Evolutionary conservation across 2,797 vertebrate genomes (phyloP).

Genomic region (Crenichthys baileyi): DNA sequence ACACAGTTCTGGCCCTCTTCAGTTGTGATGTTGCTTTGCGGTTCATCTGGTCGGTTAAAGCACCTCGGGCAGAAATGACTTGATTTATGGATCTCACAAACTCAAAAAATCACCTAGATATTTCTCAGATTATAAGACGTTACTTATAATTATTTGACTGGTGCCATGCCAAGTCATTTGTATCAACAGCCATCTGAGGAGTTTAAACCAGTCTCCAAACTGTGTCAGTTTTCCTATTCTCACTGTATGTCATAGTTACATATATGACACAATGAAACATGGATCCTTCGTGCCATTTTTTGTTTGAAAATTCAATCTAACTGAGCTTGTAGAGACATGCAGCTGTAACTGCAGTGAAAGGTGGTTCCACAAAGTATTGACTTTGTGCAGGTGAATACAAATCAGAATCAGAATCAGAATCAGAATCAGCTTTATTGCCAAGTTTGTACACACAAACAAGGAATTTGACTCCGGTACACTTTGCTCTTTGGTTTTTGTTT

Average conservation of each 20-base stretch:
- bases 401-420: too few relatives aligned
- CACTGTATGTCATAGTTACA: neutral
- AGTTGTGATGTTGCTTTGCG: slow-evolving; percentile 19
- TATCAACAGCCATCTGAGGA: neutral
- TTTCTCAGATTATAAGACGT: neutral
- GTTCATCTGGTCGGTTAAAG: slow-evolving; percentile 33
- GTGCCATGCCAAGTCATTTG: neutral
- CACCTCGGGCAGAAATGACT: slow-evolving; percentile 15
- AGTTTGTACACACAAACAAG: too few relatives aligned
- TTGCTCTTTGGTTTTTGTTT: too few relatives aligned
- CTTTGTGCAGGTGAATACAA: too few relatives aligned
- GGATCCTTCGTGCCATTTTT: neutral
- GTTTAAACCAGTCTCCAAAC: neutral
- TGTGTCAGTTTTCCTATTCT: neutral
- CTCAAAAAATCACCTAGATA: neutral
- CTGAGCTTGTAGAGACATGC: too few relatives aligned
- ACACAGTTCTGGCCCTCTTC: slow-evolving; percentile 18
- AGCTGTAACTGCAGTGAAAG: too few relatives aligned
- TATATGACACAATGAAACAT: neutral
- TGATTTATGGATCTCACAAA: neutral
- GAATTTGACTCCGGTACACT: too few relatives aligned
- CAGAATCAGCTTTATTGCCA: too few relatives aligned
- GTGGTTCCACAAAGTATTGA: too few relatives aligned
- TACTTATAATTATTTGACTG: neutral
- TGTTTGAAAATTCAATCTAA: too few relatives aligned